Evolutionary conservation across 2,113 vertebrate genomes (phyloP), one percentile per base, ranked within the genome.

Genomic region (Tor tambroides): DNA sequence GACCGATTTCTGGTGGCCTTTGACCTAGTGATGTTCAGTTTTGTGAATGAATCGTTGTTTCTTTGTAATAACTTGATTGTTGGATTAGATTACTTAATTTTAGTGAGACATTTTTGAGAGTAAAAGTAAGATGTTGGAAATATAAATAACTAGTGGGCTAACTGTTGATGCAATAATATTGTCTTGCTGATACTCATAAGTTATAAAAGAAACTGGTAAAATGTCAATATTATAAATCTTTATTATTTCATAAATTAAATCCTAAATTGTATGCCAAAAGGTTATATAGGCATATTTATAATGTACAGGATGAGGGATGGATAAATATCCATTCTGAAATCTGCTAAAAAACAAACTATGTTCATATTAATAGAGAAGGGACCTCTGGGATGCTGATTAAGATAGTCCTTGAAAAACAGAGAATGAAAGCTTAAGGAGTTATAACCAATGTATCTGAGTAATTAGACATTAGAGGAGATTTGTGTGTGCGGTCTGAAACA

Each of bases 1-100:
- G 65, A 77, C 35, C 67, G 28, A 88, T 89, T 82, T 80, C 21
- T 77, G 51, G 69, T 90, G 85, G 86, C 35, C 30, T 54, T 28
- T 82, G 77, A 59, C 80, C 19, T 51, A 51, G 49, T 83, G 26
- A 67, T 54, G 15, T 51, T 78, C 49, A 32, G 3, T 78, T 78
- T 78, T 77, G 41, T 49, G 14, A 76, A 76, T 46, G 6, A 49
- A 28, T 26, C 5, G 2, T 46, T 23, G 21, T 41, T 72, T 41
- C 35, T 72, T 72, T 41, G 69, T 72, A 72, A 72, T 72, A 23
- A 41, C 19, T 41, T 72, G 4, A 10, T 6, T 11, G 35, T 41
- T 23, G 32, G 32, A 71, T 71, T 72, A 11, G 19, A 72, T 23
- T 38, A 12, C 35, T 21, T 0, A 12, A 23, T 72, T 72, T 23